Percentiles rank a stretch among this genome's conserved stretches.
These are phyloP conservation scores for Leptinotarsa defecta DNA, from an alignment of 1,140 invertebrate genomes.

Conservation along the genomic window DNA sequence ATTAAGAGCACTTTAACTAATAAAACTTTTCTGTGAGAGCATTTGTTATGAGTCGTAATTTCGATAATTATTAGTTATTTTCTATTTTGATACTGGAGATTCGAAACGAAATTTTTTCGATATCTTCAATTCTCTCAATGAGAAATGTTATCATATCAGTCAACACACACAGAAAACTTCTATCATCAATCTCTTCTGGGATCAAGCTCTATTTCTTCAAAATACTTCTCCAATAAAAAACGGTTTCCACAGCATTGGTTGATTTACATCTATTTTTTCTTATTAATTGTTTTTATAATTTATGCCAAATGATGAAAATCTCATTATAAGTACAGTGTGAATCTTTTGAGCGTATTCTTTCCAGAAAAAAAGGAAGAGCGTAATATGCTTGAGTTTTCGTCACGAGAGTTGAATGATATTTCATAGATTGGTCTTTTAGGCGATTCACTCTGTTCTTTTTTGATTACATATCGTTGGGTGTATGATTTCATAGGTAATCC, in stretches of 20 bases:
- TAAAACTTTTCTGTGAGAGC: not conserved
- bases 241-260: constrained; percentile 12
- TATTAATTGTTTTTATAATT: not conserved
- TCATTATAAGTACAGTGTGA: constrained; percentile 2
- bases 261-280: not conserved
- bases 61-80: too few species aligned
- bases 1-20: constrained; percentile 2
- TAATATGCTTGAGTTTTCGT: too few species aligned
- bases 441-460: not conserved
- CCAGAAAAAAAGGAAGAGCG: not conserved
- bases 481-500: not conserved
- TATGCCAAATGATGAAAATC: not conserved
- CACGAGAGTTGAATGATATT: too few species aligned
- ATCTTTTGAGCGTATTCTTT: not conserved
- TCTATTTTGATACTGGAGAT: too few species aligned
- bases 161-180: not conserved
- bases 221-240: constrained; percentile 13
- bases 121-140: too few species aligned
- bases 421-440: too few species aligned
- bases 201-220: constrained; percentile 9
- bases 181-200: not conserved
- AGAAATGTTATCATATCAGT: too few species aligned
- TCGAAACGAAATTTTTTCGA: too few species aligned
- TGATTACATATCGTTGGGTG: not conserved
- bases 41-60: too few species aligned